Evolutionary conservation across 1,140 invertebrate species (phyloP), one percentile per base, ranked within the genome.

Genomic region (Mylabris phalerata): DNA sequence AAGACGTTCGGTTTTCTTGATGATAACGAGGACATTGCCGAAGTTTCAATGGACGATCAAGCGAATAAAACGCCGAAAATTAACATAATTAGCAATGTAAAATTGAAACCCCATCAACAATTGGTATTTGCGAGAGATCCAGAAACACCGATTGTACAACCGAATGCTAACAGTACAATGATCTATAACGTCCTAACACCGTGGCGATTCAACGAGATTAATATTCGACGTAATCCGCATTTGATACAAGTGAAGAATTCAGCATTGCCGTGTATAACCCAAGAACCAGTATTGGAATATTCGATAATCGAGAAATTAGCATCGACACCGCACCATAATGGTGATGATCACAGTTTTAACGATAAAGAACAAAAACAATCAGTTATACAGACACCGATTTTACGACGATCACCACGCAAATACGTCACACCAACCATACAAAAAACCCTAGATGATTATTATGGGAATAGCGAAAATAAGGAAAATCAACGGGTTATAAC

Each of bases 151-250:
- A 32, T 32, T 9, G 45, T 42, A 40, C 27, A 27, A 11, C 62
- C 59, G 6, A 61, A 64, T 48, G 62, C 62, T 10, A 64, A 64
- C 42, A 64, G 62, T 45, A 64, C 62, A 0, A 55, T 64, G 62
- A 1, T 55, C 7, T 11, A 62, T 6, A 39, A 40, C 24, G 40
- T 39, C 24, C 50, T 44, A n/a, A 63, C 58, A 41, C 63, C 63
- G n/a, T 65, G 63, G 63, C 50, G 63, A 40, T n/a, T 41, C 9
- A 57, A 60, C 38, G 55, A 55, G 3, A 27, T 50, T n/a, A 56
- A 48, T 47, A 10, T 63, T n/a, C 41, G 24, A 24, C 54, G 39
- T 10, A 65, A 62, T 50, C 63, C 61, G 1, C 57, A 63, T 47
- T 65, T 61, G 48, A 25, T 65, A 2, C 55, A 48, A 10, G 13